Conservation (phyloP, 2,113 vertebrate genomes). For the Rhipidura dahli region DNA sequence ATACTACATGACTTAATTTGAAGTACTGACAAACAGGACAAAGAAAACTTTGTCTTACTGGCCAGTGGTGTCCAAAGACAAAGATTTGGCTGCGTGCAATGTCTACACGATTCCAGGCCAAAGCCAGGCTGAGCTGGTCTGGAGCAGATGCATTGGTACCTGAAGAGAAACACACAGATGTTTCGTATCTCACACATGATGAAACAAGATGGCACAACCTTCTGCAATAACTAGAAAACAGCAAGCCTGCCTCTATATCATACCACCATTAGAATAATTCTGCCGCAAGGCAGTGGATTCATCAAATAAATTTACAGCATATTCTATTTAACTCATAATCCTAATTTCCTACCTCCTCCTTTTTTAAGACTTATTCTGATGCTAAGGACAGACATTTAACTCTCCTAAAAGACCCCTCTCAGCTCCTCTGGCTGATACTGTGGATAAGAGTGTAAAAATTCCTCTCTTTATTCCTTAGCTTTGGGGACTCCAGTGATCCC, state of each 20-base stretch:
- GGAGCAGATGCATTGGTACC: conserved; percentile 94
- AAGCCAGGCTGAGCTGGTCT: conserved; percentile 93
- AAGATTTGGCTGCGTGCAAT: conserved; percentile 98
- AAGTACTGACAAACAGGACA: neutral
- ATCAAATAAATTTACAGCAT: neutral
- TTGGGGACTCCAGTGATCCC: neutral
- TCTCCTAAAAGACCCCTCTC: neutral
- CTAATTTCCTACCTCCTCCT: neutral
- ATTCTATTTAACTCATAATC: neutral
- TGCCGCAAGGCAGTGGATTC: neutral
- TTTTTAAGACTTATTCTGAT: neutral
- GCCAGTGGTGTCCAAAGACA: conserved; percentile 94
- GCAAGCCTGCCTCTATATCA: neutral
- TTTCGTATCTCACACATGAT: neutral
- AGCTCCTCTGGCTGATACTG: neutral
- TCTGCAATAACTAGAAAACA: neutral
- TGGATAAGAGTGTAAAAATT: neutral
- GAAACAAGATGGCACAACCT: neutral
- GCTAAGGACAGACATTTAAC: neutral
- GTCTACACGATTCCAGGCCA: conserved; percentile 99
- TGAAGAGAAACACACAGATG: conserved; percentile 24
- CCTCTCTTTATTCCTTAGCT: neutral
- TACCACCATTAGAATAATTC: neutral
- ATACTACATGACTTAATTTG: neutral
- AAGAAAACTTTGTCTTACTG: conserved; percentile 76